Evolutionary conservation across 2,888 invertebrate species (phyloP).

Genomic region (Mamestra brassicae): DNA sequence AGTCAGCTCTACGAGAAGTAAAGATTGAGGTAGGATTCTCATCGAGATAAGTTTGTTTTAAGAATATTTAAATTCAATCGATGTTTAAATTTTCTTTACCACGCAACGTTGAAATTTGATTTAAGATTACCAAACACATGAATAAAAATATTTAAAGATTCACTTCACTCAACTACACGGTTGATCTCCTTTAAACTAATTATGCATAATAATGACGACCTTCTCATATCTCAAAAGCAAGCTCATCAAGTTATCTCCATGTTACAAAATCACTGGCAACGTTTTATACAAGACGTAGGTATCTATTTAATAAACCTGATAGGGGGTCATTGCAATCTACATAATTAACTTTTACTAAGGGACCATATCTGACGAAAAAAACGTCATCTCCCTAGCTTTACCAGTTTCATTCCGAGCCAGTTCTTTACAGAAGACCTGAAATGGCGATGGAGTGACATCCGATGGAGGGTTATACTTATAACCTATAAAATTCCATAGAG

Average conservation of each 20-base stretch:
- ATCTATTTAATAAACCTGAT: not conserved
- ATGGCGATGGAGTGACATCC: not conserved
- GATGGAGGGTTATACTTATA: no score
- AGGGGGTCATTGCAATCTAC: not conserved
- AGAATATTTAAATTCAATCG: conserved; percentile 31
- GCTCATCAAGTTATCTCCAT: not conserved
- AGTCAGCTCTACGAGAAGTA: conserved; percentile 22
- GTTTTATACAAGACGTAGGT: not conserved
- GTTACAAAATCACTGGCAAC: conserved; percentile 9
- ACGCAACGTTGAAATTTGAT: conserved; percentile 50
- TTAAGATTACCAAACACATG: conserved; percentile 48
- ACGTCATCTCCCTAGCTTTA: no score
- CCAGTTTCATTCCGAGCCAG: no score
- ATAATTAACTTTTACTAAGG: not conserved
- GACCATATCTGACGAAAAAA: not conserved
- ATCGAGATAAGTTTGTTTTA: conserved; percentile 35
- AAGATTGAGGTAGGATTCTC: conserved; percentile 9
- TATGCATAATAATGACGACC: no score
- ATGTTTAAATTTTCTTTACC: conserved; percentile 41
- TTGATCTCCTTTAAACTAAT: not conserved
- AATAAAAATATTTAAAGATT: conserved; percentile 37
- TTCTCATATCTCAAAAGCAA: no score
- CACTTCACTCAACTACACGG: not conserved
- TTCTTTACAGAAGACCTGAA: not conserved
- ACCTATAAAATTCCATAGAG: not conserved